phyloP scores from a whole-genome alignment of 2,113 vertebrate species.

The Gymnocephalus cernua region DNA sequence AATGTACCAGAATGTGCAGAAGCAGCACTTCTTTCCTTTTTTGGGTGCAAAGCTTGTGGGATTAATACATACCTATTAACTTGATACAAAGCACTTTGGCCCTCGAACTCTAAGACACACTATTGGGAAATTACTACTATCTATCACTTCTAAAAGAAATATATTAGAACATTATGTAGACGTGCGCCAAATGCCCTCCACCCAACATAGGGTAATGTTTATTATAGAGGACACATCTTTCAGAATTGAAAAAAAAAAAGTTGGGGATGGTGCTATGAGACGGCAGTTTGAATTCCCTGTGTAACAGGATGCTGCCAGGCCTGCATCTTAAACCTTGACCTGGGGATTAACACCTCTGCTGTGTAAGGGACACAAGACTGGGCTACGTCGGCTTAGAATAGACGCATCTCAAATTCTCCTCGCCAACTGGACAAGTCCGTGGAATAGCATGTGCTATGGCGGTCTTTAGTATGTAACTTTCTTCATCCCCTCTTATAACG shows the following conservation, averaged over 20 bases:
- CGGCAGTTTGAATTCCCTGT: conserved; percentile 30
- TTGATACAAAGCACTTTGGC: neutral
- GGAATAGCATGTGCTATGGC: neutral
- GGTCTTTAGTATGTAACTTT: neutral
- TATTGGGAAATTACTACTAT: neutral
- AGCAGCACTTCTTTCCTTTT: conserved; percentile 1
- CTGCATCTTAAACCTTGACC: conserved; percentile 47
- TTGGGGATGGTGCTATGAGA: neutral
- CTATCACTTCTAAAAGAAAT: too few species aligned
- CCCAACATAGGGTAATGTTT: neutral
- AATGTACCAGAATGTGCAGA: conserved; percentile 25
- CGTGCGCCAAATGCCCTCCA: neutral
- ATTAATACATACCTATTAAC: neutral
- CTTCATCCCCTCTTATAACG: neutral
- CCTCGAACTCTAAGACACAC: neutral
- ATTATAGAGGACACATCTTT: conserved; percentile 32
- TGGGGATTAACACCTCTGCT: conserved; percentile 44
- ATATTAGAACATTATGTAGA: too few species aligned
- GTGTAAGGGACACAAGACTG: conserved; percentile 38
- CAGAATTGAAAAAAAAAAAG: conserved; percentile 14
- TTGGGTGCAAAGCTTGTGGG: neutral
- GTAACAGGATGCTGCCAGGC: conserved; percentile 30
- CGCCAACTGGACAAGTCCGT: conserved; percentile 58
- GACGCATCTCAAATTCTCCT: conserved; percentile 59
- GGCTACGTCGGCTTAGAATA: conserved; percentile 68